Base-by-base conservation (phyloP, 2,888 invertebrate genomes). In the Andrena chrysosceles region DNA sequence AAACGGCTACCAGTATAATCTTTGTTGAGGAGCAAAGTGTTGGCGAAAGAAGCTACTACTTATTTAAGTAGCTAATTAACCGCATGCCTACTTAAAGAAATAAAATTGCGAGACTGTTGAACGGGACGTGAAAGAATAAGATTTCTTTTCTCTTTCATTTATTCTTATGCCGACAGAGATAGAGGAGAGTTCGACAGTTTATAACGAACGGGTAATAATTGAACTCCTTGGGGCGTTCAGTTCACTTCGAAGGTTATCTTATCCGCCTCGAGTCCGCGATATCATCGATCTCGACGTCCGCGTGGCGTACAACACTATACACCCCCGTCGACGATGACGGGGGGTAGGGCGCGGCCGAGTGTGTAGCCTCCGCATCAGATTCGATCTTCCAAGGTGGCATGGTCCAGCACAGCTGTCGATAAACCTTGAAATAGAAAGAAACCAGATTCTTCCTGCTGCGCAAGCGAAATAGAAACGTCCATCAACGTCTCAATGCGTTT, bases 401-500 rank as follows among this genome's bases (percentile, higher is more conserved):
- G 8, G 31, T 13, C 8, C 35, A 8, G 7, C 42, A 13, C 7
- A 31, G 35, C 16, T 33, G 16, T 54, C 54, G 72, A 35, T 66
- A 74, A 49, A 33, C 5, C 6, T 35, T 5, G 16, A 66, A 31
- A 23, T 26, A 52, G 23, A 62, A 20, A 26, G 26, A 35, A 26
- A 26, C 5, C 60, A 68, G 60, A 60, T 33, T 33, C 49, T 5
- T 63, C 3, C 33, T 16, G 35, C 10, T 1, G 20, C 29, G n/a
- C 35, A 8, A 29, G 20, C 56, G 63, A 78, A 78, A 59, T 64
- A 59, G 69, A 69, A 79, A 64, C 49, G 79, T 78, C 69, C 69
- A 35, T 78, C 79, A 78, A 69, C 35, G 54, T 63, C 63, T 54
- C 5, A n/a, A 66, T 33, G 42, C 42, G 56, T 64, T 78, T 59